phyloP scores from a whole-genome alignment of 2,888 invertebrate species.

The Polydrusus cervinus region DNA sequence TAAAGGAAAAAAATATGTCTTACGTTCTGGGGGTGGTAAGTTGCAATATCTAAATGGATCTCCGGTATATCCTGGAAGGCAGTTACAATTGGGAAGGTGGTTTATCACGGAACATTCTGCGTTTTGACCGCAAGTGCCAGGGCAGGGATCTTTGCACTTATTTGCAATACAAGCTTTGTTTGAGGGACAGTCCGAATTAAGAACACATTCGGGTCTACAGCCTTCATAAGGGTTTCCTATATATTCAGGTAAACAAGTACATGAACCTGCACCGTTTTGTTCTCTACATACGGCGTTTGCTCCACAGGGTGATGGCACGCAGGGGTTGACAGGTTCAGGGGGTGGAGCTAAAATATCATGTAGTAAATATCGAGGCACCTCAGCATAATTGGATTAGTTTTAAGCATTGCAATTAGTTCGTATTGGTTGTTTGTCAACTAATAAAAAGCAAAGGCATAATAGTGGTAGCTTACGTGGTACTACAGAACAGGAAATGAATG shows the following conservation, averaged over 20 bases:
- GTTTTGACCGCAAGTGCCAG: conserved; percentile 84
- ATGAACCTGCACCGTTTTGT: conserved; percentile 78
- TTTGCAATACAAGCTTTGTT: conserved; percentile 82
- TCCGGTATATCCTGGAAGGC: conserved; percentile 78
- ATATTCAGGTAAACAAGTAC: conserved; percentile 81
- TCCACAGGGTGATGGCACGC: conserved; percentile 82
- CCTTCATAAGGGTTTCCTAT: conserved; percentile 86
- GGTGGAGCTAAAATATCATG: conserved; percentile 60
- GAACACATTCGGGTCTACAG: conserved; percentile 83
- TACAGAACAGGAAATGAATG: conserved; percentile 77
- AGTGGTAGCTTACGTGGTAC: conserved; percentile 56
- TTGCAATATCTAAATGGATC: conserved; percentile 73
- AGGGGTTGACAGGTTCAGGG: conserved; percentile 72
- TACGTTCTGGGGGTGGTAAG: conserved; percentile 63
- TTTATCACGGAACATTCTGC: conserved; percentile 84
- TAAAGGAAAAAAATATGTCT: conserved; percentile 55
- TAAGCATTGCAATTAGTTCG: conserved; percentile 50
- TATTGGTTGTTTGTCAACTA: conserved; percentile 39
- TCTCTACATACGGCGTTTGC: conserved; percentile 79
- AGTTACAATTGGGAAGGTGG: conserved; percentile 81
- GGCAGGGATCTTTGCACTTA: conserved; percentile 87
- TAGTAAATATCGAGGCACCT: conserved; percentile 41
- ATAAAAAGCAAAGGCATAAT: conserved; percentile 55
- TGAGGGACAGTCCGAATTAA: conserved; percentile 82
- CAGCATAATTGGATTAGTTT: conserved; percentile 22